Evolutionary conservation across 2,113 vertebrate genomes (phyloP), one percentile per base, ranked within the genome.

Genomic region (Recurvirostra avosetta): DNA sequence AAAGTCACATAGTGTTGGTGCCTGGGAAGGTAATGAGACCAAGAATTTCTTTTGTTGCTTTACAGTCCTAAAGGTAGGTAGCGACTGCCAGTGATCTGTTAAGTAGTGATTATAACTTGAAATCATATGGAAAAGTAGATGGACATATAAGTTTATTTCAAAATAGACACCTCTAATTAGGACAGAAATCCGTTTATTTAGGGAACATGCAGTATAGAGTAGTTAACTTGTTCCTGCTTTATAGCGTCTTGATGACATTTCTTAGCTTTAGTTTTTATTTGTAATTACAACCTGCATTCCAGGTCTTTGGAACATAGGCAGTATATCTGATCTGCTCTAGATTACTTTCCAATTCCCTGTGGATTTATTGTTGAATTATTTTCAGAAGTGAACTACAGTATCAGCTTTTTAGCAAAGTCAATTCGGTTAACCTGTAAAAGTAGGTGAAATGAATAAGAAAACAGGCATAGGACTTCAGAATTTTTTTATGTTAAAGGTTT

Each of bases 311-410:
- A 86, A 26, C 53, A 27, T 4, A n/a, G 49, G 6, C 49, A 20
- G 6, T 50, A 0, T 47, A 36, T 79, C 67, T 83, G 67, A 47
- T 92, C 43, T 82, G n/a, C 62, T 68, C 9, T 36, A 55, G 66
- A 59, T 67, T 81, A 53, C 49, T 82, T 88, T 81, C 53, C 71
- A 8, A n/a, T 78, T 88, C 66, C 56, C 62, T 11, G 0, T 63
- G 71, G 71, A 67, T 72, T 90, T 90, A 15, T 29, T 59, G 38
- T 75, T 95, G 91, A 90, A 88, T 90, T 90, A 59, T 79, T 95
- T 86, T 90, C 79, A 79, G 82, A 55, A 63, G 43, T 70, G 66
- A 85, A 71, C 81, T 81, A 25, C 41, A 62, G 30, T 32, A 68
- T 91, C 49, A 38, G 59, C 3, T 45, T 86, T 86, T 90, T 55